A percentile compares a stretch with the other conserved stretches of the same genome.
phyloP scores from a whole-genome alignment of 1,140 invertebrate species.

The Diorhabda sublineata region DNA sequence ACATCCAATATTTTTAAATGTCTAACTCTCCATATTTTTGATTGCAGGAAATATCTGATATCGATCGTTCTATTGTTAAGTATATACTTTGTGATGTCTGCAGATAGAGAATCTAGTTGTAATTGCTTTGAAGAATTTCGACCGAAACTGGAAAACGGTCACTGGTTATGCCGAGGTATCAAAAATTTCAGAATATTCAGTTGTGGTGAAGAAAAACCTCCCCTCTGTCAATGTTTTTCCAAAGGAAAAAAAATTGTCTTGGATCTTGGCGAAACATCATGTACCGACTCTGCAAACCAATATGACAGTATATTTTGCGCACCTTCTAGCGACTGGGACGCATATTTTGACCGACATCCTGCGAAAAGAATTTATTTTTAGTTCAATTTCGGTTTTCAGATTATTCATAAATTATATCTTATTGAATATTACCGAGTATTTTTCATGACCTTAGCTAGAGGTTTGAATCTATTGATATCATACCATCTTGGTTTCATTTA shows the following conservation, averaged over 20 bases:
- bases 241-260: slow-evolving; percentile 22
- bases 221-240: slow-evolving; percentile 21
- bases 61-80: no score
- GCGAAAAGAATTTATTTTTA: neutral
- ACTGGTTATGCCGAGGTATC: slow-evolving; percentile 18
- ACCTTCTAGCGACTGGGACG: slow-evolving; percentile 14
- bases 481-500: no score
- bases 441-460: no score
- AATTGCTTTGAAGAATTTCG: slow-evolving; percentile 30
- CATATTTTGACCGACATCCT: slow-evolving; percentile 22
- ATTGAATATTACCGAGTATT: no score
- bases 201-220: slow-evolving; percentile 27
- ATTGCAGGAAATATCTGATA: neutral
- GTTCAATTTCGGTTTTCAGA: no score
- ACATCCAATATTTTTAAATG: no score
- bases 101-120: slow-evolving; percentile 10
- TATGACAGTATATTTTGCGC: slow-evolving; percentile 10
- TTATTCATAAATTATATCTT: no score
- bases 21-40: neutral
- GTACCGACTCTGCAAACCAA: neutral
- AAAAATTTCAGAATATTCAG: slow-evolving; percentile 26
- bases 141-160: slow-evolving; percentile 13
- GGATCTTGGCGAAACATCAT: slow-evolving; percentile 28
- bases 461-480: no score
- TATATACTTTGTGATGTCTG: neutral